phyloP scores from a whole-genome alignment of 2,888 invertebrate genomes.

The Pecten maximus region DNA sequence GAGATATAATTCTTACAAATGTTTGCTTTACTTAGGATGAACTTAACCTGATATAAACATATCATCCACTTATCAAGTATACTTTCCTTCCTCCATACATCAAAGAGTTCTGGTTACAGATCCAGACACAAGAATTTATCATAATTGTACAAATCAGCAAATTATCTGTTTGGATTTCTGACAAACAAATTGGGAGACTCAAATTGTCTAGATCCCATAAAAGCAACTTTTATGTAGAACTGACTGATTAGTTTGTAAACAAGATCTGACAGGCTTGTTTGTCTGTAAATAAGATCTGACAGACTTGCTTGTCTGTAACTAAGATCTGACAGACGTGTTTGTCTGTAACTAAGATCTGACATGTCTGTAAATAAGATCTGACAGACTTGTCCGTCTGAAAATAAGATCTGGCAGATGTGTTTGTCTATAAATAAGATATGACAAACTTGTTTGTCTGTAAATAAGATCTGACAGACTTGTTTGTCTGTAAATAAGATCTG shows the following conservation, averaged over 20 bases:
- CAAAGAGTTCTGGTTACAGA: slow-evolving; percentile 24
- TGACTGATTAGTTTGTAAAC: neutral
- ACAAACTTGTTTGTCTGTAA: too few species aligned
- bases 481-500: too few species aligned
- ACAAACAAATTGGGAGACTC: neutral
- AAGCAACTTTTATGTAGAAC: neutral
- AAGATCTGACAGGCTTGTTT: neutral
- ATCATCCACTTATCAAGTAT: slow-evolving; percentile 24
- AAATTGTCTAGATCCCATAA: neutral
- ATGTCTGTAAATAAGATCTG: too few species aligned
- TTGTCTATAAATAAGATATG: too few species aligned
- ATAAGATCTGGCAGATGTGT: too few species aligned
- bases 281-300: neutral
- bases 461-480: too few species aligned
- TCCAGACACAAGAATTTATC: slow-evolving; percentile 1
- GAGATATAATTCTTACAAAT: slow-evolving; percentile 24
- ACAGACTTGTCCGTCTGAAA: too few species aligned
- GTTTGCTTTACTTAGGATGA: neutral
- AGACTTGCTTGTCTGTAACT: neutral
- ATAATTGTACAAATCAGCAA: slow-evolving; percentile 31
- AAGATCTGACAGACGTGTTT: neutral
- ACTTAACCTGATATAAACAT: slow-evolving; percentile 13
- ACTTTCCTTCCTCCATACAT: neutral
- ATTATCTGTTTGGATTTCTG: neutral
- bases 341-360: neutral